phyloP scores from a whole-genome alignment of 2,113 vertebrate genomes.

The Mola mola region DNA sequence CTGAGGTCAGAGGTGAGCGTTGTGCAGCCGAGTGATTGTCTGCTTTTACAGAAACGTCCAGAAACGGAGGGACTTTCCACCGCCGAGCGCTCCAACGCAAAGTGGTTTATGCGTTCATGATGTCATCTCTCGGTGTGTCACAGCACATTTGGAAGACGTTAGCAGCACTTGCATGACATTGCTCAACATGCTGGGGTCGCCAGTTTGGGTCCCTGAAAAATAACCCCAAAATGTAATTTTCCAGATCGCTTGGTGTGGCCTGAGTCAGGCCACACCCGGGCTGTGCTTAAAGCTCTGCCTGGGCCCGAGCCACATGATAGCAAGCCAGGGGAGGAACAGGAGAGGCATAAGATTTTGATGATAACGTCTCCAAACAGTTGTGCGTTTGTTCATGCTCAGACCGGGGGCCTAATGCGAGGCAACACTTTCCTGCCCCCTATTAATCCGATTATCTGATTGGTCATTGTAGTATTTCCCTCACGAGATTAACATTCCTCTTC shows the following conservation, averaged over 20 bases:
- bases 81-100: conserved; percentile 36
- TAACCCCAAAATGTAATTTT: neutral
- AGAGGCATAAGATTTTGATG: conserved; percentile 58
- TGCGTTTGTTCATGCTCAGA: conserved; percentile 64
- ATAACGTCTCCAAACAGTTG: conserved; percentile 68
- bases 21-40: conserved; percentile 35
- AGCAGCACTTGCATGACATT: conserved; percentile 48
- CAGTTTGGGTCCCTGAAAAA: conserved; percentile 9
- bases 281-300: conserved; percentile 19
- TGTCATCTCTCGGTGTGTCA: conserved; percentile 66
- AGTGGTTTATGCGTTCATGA: conserved; percentile 69
- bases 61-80: conserved; percentile 75
- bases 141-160: conserved; percentile 77
- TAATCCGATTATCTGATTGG: conserved; percentile 77
- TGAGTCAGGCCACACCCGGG: neutral
- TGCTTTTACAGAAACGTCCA: conserved; percentile 39
- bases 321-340: conserved; percentile 34
- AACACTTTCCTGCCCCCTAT: conserved; percentile 61
- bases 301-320: conserved; percentile 39
- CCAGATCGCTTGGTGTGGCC: neutral
- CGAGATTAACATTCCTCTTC: conserved; percentile 79
- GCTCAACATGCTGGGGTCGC: conserved; percentile 10
- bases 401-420: conserved; percentile 51
- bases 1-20: conserved; percentile 46
- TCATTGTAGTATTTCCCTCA: conserved; percentile 64